Base-by-base conservation (phyloP, 2,113 vertebrate species). In the Connochaetes taurinus region DNA sequence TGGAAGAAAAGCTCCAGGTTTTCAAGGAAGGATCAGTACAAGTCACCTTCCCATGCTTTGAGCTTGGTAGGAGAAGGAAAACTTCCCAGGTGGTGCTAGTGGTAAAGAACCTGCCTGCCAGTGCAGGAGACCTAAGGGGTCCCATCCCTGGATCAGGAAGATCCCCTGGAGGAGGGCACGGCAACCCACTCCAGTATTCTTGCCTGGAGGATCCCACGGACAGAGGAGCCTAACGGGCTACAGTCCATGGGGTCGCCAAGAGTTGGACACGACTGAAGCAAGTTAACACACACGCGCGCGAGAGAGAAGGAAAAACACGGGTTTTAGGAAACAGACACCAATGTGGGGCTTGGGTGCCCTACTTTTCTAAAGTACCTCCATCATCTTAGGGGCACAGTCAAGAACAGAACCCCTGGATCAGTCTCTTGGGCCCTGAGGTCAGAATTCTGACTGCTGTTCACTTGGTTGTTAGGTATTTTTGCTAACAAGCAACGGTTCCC, bases 251-350 rank as follows among this genome's bases (percentile, higher is more conserved):
- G 71, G 71, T 76, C 36, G 0, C 23, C 67, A 40, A 27, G 23
- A 76, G 12, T 1, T 14, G 21, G 71, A 27, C 40, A 43, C 3
- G 6, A 43, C 71, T 43, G 71, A 43, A 71, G 67, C n/a, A 23
- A 13, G n/a, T 40, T 40, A 71, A 21, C 19, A 12, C 67, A 40
- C 67, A 40, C 4, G 5, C 2, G 0, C 0, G 1, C 0, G 0
- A 0, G 2, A 21, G 23, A 29, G 84, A 80, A 36, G 64, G 29
- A 74, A 87, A 94, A 87, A 14, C 16, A 2, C 6, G 14, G 1
- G n/a, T 36, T 94, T 88, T 19, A 57, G 52, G 58, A 92, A 96
- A 52, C 45, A n/a, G 2, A 50, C 43, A 52, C 14, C n/a, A 64
- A 14, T 21, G 23, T n/a, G 40, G 62, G 27, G 13, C 25, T 33